Conservation (phyloP, 2,797 vertebrate species). For the Acanthis flammea region DNA sequence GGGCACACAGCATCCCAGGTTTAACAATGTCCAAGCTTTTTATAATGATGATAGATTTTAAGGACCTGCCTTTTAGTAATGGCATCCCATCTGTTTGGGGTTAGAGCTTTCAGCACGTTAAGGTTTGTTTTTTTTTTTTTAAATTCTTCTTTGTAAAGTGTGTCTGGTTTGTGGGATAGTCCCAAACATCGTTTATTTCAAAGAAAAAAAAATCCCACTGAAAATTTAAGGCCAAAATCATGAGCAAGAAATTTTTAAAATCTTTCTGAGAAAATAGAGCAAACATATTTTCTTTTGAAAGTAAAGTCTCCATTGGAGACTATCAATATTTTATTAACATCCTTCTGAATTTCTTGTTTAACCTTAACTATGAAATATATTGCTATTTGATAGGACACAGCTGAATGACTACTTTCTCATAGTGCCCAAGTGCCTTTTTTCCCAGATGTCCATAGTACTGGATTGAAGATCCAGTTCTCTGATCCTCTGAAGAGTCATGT, state of each 20-base stretch:
- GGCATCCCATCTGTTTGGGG: slow-evolving; percentile 64
- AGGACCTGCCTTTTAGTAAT: slow-evolving; percentile 63
- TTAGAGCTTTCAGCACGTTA: slow-evolving; percentile 22
- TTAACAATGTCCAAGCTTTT: slow-evolving; percentile 68
- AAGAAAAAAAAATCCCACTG: neutral
- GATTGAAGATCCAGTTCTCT: neutral
- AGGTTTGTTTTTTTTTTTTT: neutral
- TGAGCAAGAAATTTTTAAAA: neutral
- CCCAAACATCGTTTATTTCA: neutral
- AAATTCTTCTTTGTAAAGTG: neutral
- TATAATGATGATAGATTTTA: slow-evolving; percentile 70
- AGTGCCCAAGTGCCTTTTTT: neutral
- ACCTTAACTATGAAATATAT: neutral
- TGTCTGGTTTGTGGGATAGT: neutral
- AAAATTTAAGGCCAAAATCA: neutral
- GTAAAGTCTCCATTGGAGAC: neutral
- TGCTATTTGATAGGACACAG: neutral
- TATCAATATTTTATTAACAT: neutral
- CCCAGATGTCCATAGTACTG: neutral
- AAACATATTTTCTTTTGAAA: neutral
- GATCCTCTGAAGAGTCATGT: neutral
- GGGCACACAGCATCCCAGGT: slow-evolving; percentile 66
- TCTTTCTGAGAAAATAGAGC: neutral
- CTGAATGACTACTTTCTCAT: neutral
- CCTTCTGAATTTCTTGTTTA: neutral